Conservation (phyloP, 2,888 invertebrate species). For the Nomada flava region DNA sequence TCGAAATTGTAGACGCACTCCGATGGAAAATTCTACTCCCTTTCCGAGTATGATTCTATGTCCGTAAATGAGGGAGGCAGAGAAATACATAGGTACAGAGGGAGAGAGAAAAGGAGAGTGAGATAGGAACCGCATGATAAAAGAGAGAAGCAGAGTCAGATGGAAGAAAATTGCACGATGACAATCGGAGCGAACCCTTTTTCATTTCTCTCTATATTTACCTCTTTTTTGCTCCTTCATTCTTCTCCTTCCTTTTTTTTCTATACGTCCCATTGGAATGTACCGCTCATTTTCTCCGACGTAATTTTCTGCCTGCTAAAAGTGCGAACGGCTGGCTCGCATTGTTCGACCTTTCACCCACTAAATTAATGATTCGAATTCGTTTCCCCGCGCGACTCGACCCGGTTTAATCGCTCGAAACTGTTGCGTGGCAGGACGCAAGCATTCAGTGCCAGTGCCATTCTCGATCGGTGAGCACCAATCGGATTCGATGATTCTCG, state of each 20-base stretch:
- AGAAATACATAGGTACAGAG: neutral
- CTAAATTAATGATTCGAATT: conserved; percentile 36
- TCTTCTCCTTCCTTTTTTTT: neutral
- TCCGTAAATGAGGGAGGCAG: neutral
- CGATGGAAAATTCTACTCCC: conserved; percentile 27
- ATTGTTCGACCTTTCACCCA: conserved; percentile 19
- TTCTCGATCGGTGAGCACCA: conserved; percentile 13
- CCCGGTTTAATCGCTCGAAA: conserved; percentile 40
- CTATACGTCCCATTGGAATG: conserved; percentile 18
- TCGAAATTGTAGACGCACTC: neutral
- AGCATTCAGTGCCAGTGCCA: neutral
- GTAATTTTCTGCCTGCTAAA: conserved; percentile 37
- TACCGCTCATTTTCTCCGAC: conserved; percentile 27
- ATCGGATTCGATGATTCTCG: conserved; percentile 38
- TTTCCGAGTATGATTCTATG: conserved; percentile 16
- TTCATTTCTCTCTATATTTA: conserved; percentile 17
- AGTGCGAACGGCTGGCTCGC: conserved; percentile 23
- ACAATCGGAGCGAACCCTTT: conserved; percentile 16
- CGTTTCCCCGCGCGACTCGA: conserved; percentile 12
- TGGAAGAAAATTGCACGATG: conserved; percentile 31
- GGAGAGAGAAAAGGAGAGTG: neutral
- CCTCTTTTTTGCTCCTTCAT: neutral
- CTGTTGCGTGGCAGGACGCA: conserved; percentile 29
- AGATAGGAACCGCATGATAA: neutral
- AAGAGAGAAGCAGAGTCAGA: neutral